Base-by-base conservation (phyloP, 2,888 invertebrate species). In the Isoperla grammatica region DNA sequence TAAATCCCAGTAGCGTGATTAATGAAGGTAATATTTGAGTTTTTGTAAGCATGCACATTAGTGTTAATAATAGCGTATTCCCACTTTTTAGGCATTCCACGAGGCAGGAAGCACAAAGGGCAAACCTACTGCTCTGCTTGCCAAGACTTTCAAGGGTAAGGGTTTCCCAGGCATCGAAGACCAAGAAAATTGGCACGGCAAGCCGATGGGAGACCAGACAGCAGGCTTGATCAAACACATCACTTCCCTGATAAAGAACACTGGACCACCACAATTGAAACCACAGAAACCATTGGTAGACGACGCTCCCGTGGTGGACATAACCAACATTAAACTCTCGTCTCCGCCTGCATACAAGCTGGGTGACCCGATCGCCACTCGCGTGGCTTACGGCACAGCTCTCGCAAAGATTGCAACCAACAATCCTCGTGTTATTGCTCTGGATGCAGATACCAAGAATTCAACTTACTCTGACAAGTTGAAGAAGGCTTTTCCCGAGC, bases 401-500 rank as follows among this genome's bases (percentile, higher is more conserved):
- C 78, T 99, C 61, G 90, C 88, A 64, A 99, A 98, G 78, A 81
- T 99, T 42, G 87, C 85, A 1, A 75, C 80, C 57, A 78, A 72
- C 64, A 83, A 79, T 73, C 69, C 67, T 64, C 85, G 95, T 61
- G 94, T 99, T 17, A 87, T 99, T 69, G 96, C 95, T 54, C 75
- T 99, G 68, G 98, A 99, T 73, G 98, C 95, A 20, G 99, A 99
- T 75, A 97, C 96, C 66, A 99, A 98, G 78, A 99, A 99, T 77
- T 99, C 98, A 0, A 99, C 99, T 0, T 99, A 85, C 78, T 90
- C 98, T 13, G 94, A 95, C 69, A 95, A 91, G 72, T 83, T 98
- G 65, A 89, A 88, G 73, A 84, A 87, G 67, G 73, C 69, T 13
- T 74, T 71, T 62, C 81, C 86, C 1, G 78, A 79, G 56, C 85